Conservation (phyloP, 2,797 vertebrate species). For the Coregonus ussuriensis region DNA sequence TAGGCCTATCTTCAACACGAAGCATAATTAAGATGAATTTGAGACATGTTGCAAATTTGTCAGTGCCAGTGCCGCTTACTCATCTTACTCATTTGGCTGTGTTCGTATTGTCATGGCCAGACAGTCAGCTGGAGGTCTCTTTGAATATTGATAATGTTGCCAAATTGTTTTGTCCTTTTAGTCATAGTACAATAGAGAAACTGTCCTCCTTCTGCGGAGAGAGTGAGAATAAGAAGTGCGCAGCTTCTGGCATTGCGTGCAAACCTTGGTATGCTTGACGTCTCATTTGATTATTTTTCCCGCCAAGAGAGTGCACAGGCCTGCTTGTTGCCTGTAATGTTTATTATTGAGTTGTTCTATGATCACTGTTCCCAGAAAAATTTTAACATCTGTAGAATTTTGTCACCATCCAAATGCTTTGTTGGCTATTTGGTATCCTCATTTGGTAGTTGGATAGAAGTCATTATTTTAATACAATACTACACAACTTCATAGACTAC, state of each 20-base stretch:
- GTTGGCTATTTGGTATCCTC: neutral
- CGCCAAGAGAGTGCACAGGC: slow-evolving; percentile 47
- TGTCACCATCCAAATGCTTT: neutral
- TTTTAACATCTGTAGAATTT: neutral
- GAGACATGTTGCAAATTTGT: neutral
- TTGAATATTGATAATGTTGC: neutral
- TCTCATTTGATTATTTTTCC: slow-evolving; percentile 47
- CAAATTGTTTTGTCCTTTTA: neutral
- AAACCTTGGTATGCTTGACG: slow-evolving; percentile 38
- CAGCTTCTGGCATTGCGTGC: slow-evolving; percentile 42
- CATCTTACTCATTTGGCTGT: neutral
- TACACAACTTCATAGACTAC: neutral
- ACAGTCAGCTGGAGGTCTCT: neutral
- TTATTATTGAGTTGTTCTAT: slow-evolving; percentile 43
- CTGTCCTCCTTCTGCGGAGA: neutral
- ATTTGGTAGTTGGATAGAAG: neutral
- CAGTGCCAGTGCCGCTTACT: neutral
- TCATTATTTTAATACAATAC: neutral
- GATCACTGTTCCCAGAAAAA: neutral
- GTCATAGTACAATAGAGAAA: neutral
- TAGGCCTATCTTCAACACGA: neutral
- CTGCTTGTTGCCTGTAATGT: slow-evolving; percentile 44
- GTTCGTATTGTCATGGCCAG: neutral
- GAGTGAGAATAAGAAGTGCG: neutral
- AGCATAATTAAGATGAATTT: neutral